Base-by-base conservation (phyloP, 2,797 vertebrate genomes). In the Tenualosa ilisha region DNA sequence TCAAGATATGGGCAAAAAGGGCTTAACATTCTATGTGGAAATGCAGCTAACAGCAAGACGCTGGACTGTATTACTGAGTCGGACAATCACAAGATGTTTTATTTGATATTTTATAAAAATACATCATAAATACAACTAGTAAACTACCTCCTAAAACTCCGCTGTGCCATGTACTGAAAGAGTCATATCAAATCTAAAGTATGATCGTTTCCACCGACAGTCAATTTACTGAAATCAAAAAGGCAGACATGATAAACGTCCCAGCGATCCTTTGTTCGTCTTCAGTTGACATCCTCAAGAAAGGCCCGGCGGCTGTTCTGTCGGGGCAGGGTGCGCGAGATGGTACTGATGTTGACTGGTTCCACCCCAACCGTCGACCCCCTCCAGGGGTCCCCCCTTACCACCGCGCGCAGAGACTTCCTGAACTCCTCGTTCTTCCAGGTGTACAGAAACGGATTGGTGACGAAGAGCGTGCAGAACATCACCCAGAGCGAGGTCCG, bases 401-500 rank as follows among this genome's bases (percentile, higher is more conserved):
- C 91, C 40, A 96, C 93, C 0, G 95, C 94, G 87, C 95, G 94
- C 85, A 96, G 93, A 0, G 96, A 96, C 75, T 95, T 95, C 72
- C 96, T 92, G 91, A 97, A 97, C 91, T 97, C 96, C 91, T 97
- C 96, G 86, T 97, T 97, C 88, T 96, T 96, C 96, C 96, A 97
- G 0, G 96, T 97, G 92, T 97, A 97, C 85, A 97, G 94, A 88
- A 97, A 93, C 0, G 96, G 96, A 91, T 97, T 97, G 91, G 96
- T 92, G 22, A 95, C 96, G 0, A 95, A 96, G 54, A 97, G 93
- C 1, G 95, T 90, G 89, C 96, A 96, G 89, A 97, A 95, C 84
- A 97, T 91, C 22, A 97, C 91, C 96, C 96, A 97, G 85, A 96
- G 94, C 83, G 93, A 92, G 15, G 94, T 94, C 90, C 95, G 94